These are phyloP conservation scores for Chionomys nivalis DNA, from an alignment of 2,113 vertebrate species.

Conservation along the genomic window DNA sequence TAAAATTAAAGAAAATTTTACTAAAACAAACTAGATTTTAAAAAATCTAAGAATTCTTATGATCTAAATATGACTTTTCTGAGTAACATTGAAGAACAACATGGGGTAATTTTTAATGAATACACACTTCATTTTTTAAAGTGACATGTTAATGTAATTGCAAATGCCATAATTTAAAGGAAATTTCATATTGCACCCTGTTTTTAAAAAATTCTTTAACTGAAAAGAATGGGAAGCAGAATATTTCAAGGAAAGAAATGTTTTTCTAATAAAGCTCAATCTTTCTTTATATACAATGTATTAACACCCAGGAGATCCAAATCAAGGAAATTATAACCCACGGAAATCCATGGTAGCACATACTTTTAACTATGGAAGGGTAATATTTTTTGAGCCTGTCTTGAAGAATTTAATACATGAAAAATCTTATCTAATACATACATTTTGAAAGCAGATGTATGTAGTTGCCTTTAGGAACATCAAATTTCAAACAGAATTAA, in stretches of 20 bases:
- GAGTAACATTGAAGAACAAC: constrained; percentile 85
- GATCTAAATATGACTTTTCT: constrained; percentile 82
- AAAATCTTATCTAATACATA: background rate
- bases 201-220: constrained; percentile 60
- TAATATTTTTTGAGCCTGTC: background rate
- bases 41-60: background rate
- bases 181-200: constrained; percentile 82
- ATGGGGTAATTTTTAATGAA: constrained; percentile 85
- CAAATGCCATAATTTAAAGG: constrained; percentile 80
- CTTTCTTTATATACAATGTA: constrained; percentile 56
- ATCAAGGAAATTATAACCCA: background rate
- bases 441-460: background rate
- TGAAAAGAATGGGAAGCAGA: constrained; percentile 75
- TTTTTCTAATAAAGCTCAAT: constrained; percentile 53
- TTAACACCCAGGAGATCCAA: constrained; percentile 62
- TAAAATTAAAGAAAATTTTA: background rate
- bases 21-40: background rate
- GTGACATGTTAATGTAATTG: constrained; percentile 81
- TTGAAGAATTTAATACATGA: background rate
- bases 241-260: constrained; percentile 72
- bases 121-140: constrained; percentile 86
- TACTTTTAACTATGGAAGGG: background rate
- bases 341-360: background rate
- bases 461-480: background rate
- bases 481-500: background rate